Conservation (phyloP, 2,113 vertebrate genomes). For the Bubo scandiacus region DNA sequence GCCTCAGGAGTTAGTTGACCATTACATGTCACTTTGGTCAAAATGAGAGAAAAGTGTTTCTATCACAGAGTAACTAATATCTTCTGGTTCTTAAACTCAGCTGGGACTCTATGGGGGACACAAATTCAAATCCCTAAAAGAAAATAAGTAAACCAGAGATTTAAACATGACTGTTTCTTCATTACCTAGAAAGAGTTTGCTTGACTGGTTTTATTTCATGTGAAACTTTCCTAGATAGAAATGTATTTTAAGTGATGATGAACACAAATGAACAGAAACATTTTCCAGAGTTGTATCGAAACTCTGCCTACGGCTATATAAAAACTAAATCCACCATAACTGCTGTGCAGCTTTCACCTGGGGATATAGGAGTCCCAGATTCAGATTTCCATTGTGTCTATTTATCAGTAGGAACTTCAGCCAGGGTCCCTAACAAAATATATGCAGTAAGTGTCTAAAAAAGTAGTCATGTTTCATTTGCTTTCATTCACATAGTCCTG, state of each 20-base stretch:
- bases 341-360: neutral
- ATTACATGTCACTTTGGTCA: neutral
- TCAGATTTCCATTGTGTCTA: neutral
- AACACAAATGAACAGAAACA: neutral
- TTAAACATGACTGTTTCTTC: neutral
- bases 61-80: neutral
- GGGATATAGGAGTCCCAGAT: neutral
- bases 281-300: neutral
- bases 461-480: neutral
- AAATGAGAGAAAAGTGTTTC: neutral
- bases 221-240: neutral
- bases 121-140: neutral
- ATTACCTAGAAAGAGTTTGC: neutral
- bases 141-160: neutral
- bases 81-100: neutral
- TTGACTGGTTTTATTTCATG: neutral
- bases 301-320: neutral
- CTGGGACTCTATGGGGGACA: neutral
- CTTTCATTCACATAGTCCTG: neutral
- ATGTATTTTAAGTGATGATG: neutral
- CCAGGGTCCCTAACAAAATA: neutral
- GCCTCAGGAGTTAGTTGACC: neutral
- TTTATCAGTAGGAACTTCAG: neutral
- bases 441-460: neutral
- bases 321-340: neutral